Conservation (phyloP, 2,113 vertebrate species). For the Pseudorectes ferrugineus region DNA sequence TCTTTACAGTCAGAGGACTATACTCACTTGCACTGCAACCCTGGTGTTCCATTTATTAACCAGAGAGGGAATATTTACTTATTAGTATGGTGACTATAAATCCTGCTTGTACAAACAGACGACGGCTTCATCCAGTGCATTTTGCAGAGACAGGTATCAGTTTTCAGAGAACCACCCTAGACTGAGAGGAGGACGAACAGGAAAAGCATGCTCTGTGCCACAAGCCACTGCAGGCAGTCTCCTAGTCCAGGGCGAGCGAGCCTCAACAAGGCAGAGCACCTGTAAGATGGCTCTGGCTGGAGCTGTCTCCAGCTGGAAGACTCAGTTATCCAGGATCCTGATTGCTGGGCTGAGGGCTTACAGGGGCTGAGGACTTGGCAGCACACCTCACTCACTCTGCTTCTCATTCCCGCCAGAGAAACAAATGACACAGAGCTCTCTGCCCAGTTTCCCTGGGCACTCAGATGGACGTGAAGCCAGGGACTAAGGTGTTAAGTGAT, state of each 20-base stretch:
- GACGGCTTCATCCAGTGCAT: neutral
- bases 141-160: neutral
- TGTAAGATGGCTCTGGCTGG: accelerated
- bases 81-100: neutral
- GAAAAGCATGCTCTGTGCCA: neutral
- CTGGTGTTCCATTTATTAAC: neutral
- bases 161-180: neutral
- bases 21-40: neutral
- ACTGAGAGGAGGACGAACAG: neutral
- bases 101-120: neutral
- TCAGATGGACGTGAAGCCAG: neutral
- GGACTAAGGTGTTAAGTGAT: neutral
- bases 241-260: neutral
- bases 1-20: neutral
- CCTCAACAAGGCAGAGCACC: neutral
- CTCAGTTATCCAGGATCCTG: neutral
- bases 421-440: neutral
- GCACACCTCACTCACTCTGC: neutral
- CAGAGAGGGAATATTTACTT: neutral
- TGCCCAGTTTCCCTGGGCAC: neutral
- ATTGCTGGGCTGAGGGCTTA: neutral
- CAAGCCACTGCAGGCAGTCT: neutral
- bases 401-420: neutral
- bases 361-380: neutral
- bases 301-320: neutral